Conservation (phyloP, 2,113 vertebrate genomes). For the Craseonycteris thonglongyai region DNA sequence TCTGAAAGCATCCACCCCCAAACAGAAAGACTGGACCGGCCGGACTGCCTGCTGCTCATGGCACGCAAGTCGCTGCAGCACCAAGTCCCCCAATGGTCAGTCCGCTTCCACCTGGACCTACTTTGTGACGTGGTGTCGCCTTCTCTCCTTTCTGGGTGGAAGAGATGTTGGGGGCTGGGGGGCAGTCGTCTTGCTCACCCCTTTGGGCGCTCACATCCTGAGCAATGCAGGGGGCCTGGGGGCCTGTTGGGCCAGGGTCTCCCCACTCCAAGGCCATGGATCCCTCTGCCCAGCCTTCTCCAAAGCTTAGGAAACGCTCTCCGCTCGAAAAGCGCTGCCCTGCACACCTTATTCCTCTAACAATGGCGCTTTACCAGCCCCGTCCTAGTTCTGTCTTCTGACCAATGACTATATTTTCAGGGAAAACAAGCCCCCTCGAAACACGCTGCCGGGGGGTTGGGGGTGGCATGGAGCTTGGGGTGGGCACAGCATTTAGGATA, state of each 20-base stretch:
- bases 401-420: conserved; percentile 33
- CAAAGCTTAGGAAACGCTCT: neutral
- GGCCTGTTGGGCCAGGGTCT: neutral
- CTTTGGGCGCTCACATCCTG: neutral
- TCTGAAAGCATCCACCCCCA: neutral
- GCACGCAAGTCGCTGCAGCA: neutral
- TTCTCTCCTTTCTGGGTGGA: neutral
- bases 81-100: neutral
- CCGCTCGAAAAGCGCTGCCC: conserved; percentile 1
- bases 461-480: too few species aligned
- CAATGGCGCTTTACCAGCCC: conserved; percentile 50
- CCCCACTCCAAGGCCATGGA: neutral
- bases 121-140: neutral
- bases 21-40: neutral
- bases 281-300: neutral
- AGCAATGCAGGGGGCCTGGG: neutral
- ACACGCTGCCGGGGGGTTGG: too few species aligned
- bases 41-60: neutral
- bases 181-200: neutral
- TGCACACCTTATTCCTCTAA: conserved; percentile 45
- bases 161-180: neutral
- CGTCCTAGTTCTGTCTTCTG: conserved; percentile 36
- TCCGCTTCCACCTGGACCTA: neutral
- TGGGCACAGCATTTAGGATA: too few species aligned
- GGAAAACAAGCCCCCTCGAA: conserved; percentile 54